phyloP scores from a whole-genome alignment of 2,113 vertebrate genomes.

The Gymnogyps californianus region DNA sequence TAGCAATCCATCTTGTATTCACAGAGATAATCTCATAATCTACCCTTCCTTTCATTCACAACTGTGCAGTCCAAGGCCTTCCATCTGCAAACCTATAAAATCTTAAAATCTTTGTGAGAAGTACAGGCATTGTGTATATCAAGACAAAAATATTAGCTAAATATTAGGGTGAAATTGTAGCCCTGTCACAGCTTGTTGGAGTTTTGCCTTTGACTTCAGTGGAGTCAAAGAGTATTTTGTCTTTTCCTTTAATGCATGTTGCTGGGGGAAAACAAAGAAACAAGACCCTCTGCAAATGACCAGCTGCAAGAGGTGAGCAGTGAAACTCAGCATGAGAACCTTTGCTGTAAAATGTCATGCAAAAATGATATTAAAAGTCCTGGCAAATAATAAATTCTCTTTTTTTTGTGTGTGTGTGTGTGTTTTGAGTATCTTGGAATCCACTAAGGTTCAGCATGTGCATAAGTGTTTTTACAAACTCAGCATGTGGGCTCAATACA shows the following conservation, averaged over 20 bases:
- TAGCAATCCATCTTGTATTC: neutral
- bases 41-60: neutral
- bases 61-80: neutral
- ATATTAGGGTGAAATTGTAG: neutral
- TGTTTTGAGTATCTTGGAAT: conserved; percentile 13
- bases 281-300: neutral
- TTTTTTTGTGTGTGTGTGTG: too few relatives aligned
- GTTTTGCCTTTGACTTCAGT: neutral
- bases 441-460: neutral
- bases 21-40: neutral
- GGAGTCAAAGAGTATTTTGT: neutral
- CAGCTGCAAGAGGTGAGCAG: neutral
- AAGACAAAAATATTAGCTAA: neutral
- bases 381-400: neutral
- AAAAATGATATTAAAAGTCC: neutral
- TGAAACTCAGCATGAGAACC: neutral
- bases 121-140: neutral
- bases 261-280: neutral
- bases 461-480: conserved; percentile 28
- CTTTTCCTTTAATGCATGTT: neutral
- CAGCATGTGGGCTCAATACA: conserved; percentile 38
- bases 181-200: neutral
- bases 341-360: neutral
- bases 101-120: neutral
- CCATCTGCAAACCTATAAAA: neutral